Evolutionary conservation across 2,797 vertebrate genomes (phyloP).

Genomic region (Botia kubotai): DNA sequence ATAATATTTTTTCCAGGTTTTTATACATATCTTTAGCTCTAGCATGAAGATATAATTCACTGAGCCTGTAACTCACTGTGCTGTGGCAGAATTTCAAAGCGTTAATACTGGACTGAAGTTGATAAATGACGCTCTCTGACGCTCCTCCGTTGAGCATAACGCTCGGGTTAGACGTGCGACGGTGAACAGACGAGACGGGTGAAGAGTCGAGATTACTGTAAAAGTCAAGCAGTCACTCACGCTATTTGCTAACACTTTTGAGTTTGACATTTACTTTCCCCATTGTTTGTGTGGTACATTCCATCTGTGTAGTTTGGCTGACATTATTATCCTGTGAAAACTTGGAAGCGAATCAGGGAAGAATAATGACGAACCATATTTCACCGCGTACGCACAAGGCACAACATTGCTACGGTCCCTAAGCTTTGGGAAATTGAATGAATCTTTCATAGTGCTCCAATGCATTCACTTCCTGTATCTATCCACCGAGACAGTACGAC

Average conservation of each 20-base stretch:
- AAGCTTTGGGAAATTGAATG: constrained; percentile 40
- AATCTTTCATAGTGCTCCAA: constrained; percentile 20
- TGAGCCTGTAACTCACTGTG: constrained; percentile 61
- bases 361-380: constrained; percentile 48
- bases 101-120: constrained; percentile 58
- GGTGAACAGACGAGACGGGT: constrained; percentile 20
- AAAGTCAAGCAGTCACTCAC: constrained; percentile 33
- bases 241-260: constrained; percentile 37
- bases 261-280: constrained; percentile 51
- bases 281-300: constrained; percentile 43
- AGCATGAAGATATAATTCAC: constrained; percentile 70
- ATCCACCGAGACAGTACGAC: background rate
- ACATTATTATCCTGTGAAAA: constrained; percentile 50
- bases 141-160: constrained; percentile 19
- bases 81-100: constrained; percentile 57
- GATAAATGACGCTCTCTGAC: constrained; percentile 47
- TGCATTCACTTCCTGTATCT: constrained; percentile 6
- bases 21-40: constrained; percentile 72
- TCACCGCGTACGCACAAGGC: constrained; percentile 29
- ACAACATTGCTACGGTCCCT: constrained; percentile 14
- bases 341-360: constrained; percentile 49
- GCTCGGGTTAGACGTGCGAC: constrained; percentile 20
- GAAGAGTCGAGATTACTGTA: constrained; percentile 35
- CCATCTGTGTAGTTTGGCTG: constrained; percentile 53
- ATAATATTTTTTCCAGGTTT: constrained; percentile 71